phyloP scores from a whole-genome alignment of 2,113 vertebrate species.

The Gavia stellata region DNA sequence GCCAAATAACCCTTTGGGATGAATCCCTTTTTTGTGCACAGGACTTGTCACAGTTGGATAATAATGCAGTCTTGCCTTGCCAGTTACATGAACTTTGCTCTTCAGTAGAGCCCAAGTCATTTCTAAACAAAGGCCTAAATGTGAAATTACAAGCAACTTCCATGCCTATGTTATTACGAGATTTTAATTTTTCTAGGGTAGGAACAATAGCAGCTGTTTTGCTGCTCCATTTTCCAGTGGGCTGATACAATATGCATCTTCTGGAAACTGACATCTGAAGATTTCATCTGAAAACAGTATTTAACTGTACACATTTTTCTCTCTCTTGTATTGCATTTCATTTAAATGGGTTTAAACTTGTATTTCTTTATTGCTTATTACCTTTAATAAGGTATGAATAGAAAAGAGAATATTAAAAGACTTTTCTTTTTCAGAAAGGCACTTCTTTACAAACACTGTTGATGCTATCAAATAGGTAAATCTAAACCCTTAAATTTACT shows the following conservation, averaged over 20 bases:
- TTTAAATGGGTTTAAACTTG: neutral
- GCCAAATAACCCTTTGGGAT: slow-evolving; percentile 61
- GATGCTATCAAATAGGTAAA: slow-evolving; percentile 15
- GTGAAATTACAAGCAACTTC: slow-evolving; percentile 66
- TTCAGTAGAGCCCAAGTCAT: slow-evolving; percentile 47
- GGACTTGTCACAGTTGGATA: slow-evolving; percentile 45
- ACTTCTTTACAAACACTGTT: neutral
- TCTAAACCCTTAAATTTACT: neutral
- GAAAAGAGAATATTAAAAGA: neutral
- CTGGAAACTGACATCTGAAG: slow-evolving; percentile 8
- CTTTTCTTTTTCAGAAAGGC: neutral
- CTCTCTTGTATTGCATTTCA: neutral
- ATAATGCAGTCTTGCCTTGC: slow-evolving; percentile 65
- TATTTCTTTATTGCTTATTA: slow-evolving; percentile 26
- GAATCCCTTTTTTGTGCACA: slow-evolving; percentile 74
- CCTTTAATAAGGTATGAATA: slow-evolving; percentile 22
- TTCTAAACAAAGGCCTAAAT: slow-evolving; percentile 74
- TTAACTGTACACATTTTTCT: neutral
- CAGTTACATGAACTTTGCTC: slow-evolving; percentile 74
- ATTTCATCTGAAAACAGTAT: slow-evolving; percentile 28
- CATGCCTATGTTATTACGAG: slow-evolving; percentile 77
- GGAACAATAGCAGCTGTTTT: slow-evolving; percentile 61
- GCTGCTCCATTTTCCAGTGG: slow-evolving; percentile 40
- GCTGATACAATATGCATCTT: neutral
- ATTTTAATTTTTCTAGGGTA: slow-evolving; percentile 64